Percentiles rank a stretch among this genome's conserved stretches.
Conservation (phyloP, 2,113 vertebrate species). For the Noturus placidus region DNA sequence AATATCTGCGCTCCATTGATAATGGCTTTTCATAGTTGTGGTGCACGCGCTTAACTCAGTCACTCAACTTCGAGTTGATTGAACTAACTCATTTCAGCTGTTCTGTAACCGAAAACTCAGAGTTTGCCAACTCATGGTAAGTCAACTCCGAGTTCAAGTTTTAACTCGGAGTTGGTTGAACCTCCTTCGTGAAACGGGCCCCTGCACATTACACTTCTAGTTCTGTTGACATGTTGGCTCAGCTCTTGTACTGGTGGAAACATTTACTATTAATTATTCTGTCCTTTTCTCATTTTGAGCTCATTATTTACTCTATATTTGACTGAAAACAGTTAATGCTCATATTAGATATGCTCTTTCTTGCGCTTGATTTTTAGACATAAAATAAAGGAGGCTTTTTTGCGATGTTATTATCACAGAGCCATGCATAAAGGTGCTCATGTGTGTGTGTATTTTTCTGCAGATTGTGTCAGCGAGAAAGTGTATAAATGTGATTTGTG, state of each 20-base stretch:
- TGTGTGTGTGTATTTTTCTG: not conserved
- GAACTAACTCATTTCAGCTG: no score
- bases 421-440: not conserved
- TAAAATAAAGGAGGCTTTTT: not conserved
- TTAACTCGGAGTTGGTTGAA: no score
- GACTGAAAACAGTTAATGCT: not conserved
- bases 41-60: no score
- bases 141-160: no score
- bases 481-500: constrained; percentile 91
- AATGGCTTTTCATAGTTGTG: no score
- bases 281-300: not conserved
- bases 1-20: no score
- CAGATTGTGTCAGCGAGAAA: constrained; percentile 68
- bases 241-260: not conserved
- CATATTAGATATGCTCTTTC: not conserved
- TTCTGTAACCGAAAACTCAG: no score
- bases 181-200: no score
- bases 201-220: not conserved
- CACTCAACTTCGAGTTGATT: no score
- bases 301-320: not conserved
- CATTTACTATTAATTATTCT: not conserved
- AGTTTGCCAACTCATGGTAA: no score
- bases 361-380: not conserved
- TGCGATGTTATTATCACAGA: not conserved
- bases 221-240: not conserved